Base-by-base conservation (phyloP, 2,888 invertebrate species). In the Podotricha telesiphe region DNA sequence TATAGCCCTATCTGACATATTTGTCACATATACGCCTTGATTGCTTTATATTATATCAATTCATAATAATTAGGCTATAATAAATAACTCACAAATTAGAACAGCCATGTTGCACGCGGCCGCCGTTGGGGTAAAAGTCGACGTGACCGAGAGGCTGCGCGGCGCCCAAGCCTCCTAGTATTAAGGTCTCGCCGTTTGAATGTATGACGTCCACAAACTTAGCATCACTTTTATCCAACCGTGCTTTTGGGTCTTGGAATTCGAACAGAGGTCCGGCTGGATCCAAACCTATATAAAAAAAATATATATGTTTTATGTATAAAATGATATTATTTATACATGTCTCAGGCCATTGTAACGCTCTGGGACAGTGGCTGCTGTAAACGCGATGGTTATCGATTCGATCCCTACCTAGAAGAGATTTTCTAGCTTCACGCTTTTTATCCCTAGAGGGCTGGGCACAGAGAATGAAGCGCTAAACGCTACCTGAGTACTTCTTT, bases 91-190 rank as follows among this genome's bases (percentile, higher is more conserved):
- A 92, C 78, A 98, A 94, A 89, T 98, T 98, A 62, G 97, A 97
- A 82, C 98, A 98, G 1, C 98, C 98, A 76, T 96, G 97, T 84
- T 98, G 98, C 87, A 98, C 97, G 55, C 97, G 94, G 0, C 98
- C 98, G 0, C 98, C 98, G 78, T 98, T 98, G 0, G 98, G 98
- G 85, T 98, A 98, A 82, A 97, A 98, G 85, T 97, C 98, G 0
- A 98, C 98, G 82, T 98, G 96, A 0, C 98, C 98, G 94, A 98
- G 96, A 0, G 97, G 97, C 83, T 98, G 97, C 91, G 97, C 98
- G 0, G 97, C 97, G 5, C 97, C 97, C 22, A 97, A 88, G 0
- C 98, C 98, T 1, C 98, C 98, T 72, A 98, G 93, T 70, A 98
- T 96, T n/a, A 98, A 92, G 73, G 97, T 97, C 84, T 98, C 98